Base-by-base conservation (phyloP, 37 sponge, comb jelly and placozoan genomes). In the Beroe forskalii region DNA sequence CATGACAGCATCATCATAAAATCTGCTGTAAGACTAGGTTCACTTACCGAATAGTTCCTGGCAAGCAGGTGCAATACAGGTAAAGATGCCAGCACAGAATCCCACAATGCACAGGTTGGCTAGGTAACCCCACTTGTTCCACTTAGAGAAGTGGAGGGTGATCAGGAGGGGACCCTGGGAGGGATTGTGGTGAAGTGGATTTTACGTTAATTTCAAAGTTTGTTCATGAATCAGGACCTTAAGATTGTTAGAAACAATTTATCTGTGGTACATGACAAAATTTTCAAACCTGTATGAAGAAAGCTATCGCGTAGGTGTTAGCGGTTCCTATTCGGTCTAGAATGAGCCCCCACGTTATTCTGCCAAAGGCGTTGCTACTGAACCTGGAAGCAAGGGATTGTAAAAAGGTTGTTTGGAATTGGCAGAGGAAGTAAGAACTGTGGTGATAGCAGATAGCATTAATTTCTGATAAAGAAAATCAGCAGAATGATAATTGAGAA, bases 11-110 rank as follows among this genome's bases (percentile, higher is more conserved):
- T n/a, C n/a, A n/a, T n/a, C n/a, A n/a, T n/a, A n/a, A n/a, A n/a
- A n/a, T n/a, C n/a, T n/a, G n/a, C n/a, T n/a, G n/a, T n/a, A n/a
- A n/a, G n/a, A n/a, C n/a, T n/a, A n/a, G n/a, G n/a, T n/a, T n/a
- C n/a, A 41, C 86, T 80, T 80, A 80, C 86, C 86, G 40, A 80
- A 80, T 37, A 80, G 48, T 44, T 80, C 86, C 35, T 44, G 44
- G 55, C 86, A 80, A 9, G 86, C 86, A n/a, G 86, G 86, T 38
- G 86, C 86, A 25, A 80, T 80, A 30, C 86, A 80, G 23, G 86
- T 80, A 25, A 80, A 80, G 43, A 80, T 80, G 3, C 86, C 86
- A 8, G 86, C 55, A 80, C 86, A 80, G 86, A 80, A 80, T 23
- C 86, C 35, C 25, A 80, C 86, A 9, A 80, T 80, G 27, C 86